phyloP scores from a whole-genome alignment of 2,113 vertebrate genomes.

The Glaucomys volans region DNA sequence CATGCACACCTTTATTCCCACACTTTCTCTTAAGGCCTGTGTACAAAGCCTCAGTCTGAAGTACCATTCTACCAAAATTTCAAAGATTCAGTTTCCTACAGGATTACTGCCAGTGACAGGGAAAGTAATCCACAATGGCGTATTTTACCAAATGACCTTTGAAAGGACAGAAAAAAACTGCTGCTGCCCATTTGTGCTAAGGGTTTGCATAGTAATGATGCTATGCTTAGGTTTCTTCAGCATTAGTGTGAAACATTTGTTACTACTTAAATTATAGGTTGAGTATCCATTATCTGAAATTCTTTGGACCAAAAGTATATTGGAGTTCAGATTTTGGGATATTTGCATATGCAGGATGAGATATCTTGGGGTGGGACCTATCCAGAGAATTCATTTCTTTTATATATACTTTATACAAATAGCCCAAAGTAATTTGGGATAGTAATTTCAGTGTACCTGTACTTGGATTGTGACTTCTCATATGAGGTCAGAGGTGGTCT shows the following conservation, averaged over 20 bases:
- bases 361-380: background rate
- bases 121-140: background rate
- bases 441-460: background rate
- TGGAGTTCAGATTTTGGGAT: background rate
- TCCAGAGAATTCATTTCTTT: background rate
- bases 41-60: background rate
- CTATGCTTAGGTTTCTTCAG: background rate
- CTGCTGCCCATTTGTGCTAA: fast-evolving
- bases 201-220: background rate
- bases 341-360: background rate
- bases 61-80: background rate
- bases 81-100: background rate
- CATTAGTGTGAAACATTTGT: background rate
- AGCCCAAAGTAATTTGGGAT: background rate
- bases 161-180: background rate
- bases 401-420: too few species aligned
- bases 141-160: background rate
- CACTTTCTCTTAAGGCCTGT: too few species aligned
- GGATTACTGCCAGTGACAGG: fast-evolving
- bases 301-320: background rate
- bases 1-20: background rate
- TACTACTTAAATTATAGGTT: background rate
- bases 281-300: background rate
- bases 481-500: background rate
- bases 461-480: background rate